Base-by-base conservation (phyloP, 1,140 invertebrate genomes). In the Aphis craccivora region DNA sequence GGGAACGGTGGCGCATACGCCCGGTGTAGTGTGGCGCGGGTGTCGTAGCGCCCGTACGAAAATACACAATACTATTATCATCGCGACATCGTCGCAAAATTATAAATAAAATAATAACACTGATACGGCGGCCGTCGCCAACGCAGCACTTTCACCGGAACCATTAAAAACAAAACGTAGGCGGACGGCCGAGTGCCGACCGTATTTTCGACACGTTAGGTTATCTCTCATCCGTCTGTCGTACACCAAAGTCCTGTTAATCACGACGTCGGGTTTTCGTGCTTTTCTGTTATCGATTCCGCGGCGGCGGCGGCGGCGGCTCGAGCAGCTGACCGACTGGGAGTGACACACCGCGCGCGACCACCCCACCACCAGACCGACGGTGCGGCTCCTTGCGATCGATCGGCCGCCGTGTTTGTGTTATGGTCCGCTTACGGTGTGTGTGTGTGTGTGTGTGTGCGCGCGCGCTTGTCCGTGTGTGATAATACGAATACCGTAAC, bases 381-480 rank as follows among this genome's bases (percentile, higher is more conserved):
- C 90, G 40, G 40, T 37, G 60, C 60, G 60, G 43, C 91, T 37
- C 81, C 91, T 35, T 86, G 91, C 81, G 48, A 93, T 93, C 91
- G 91, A 93, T 93, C 91, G 91, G 48, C 45, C 35, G 35, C n/a
- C 45, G 91, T 53, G 76, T 92, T 51, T 53, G 91, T 51, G 67
- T 92, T 90, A 60, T 55, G n/a, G 90, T 60, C 37, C 90, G 90
- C 37, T 25, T 43, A n/a, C 53, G 90, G 60, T 48, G 90, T 48
- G 45, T 91, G 90, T 91, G 67, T 83, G 90, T 8, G 60, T 48
- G 90, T 48, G 45, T 91, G 90, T 91, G 67, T 83, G 90, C 20
- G 60, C 45, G 76, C 30, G 53, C 5, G 23, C 11, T 22, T 30
- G 81, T 48, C 8, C 90, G 67, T 60, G 89, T 67, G 53, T 81